Evolutionary conservation across 1,140 invertebrate species (phyloP), one percentile per base, ranked within the genome.

Genomic region (Carcinoscorpius rotundicauda): DNA sequence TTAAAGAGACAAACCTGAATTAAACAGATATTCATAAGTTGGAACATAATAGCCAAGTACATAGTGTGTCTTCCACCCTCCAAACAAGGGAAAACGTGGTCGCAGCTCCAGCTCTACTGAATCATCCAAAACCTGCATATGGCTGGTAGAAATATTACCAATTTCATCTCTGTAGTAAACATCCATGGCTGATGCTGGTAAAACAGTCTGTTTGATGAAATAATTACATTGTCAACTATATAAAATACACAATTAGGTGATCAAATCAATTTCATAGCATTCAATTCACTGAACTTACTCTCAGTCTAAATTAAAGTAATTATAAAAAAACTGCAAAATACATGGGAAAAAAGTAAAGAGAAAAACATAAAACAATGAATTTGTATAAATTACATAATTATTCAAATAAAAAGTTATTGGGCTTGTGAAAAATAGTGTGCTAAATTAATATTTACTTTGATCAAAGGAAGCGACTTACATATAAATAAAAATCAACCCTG

Each of bases 41-140:
- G 97, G 97, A 3, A 99, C 86, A 80, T 97, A 98, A 79, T 99
- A 99, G 0, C 97, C 97, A 60, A 98, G 79, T 53, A 87, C 88
- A 77, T 99, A 99, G 72, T 94, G 89, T 4, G 95, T 98, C 77
- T 93, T 94, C 97, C 97, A 99, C 4, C 97, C 97, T 61, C 97
- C 97, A 80, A 98, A 99, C 0, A 99, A 78, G 48, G 97, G 97
- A 76, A 98, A 99, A 70, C 97, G 80, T 3, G 97, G 97, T 58
- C 92, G 81, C 3, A 99, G 78, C 73, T 98, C 96, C 3, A 99
- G 77, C 75, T 99, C 95, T 11, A 98, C 91, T 52, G 90, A 88
- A 75, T 98, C 93, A 70, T 89, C 87, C 70, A 87, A 83, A 9
- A 89, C 74, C 70, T 86, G 82, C 76, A 98, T 87, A 75, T 94